Evolutionary conservation across 2,797 vertebrate genomes (phyloP), one percentile per base, ranked within the genome.

Genomic region (Acomys russatus): DNA sequence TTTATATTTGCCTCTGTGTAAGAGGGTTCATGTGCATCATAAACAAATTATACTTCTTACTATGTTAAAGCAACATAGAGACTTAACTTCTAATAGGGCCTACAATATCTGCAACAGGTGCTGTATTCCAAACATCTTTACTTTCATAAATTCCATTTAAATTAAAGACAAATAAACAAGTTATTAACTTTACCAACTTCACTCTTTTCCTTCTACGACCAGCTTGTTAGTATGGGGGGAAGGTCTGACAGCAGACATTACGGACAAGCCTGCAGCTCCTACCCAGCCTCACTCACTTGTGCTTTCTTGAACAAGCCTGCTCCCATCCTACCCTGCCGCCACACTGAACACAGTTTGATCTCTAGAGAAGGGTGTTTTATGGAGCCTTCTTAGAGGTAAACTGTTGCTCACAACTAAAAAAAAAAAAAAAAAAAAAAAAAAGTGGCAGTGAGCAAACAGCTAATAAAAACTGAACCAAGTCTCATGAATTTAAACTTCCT

Each of bases 161-260:
- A 87, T 79, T 61, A 96, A 91, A 92, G 95, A 51, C 61, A 96
- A 91, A 92, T 95, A 44, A 77, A 56, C 49, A 66, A 63, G 64
- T 23, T 54, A 82, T 18, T 51, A 79, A 38, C 2, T 17, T 70
- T n/a, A 74, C 63, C 90, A 73, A 73, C 18, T 83, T 92, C 64
- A 86, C 9, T 77, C 64, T 44, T 74, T 15, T 66, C 38, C 28
- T 66, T 85, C 49, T 51, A 1, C 61, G 61, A 68, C 4, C 28
- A 44, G 79, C 3, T 1, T 51, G 3, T 7, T 73, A 66, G 25
- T 11, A 59, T 6, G n/a, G n/a, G 3, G 7, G 49, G 35, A 87
- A 61, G 33, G 23, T 6, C 5, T 0, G 20, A 6, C 12, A 68
- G 83, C 38, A 66, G 79, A 91, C 20, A 10, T 18, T 9, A 10